These are phyloP conservation scores for Marisa cornuarietis DNA, from an alignment of 1,140 invertebrate species.

Conservation along the genomic window DNA sequence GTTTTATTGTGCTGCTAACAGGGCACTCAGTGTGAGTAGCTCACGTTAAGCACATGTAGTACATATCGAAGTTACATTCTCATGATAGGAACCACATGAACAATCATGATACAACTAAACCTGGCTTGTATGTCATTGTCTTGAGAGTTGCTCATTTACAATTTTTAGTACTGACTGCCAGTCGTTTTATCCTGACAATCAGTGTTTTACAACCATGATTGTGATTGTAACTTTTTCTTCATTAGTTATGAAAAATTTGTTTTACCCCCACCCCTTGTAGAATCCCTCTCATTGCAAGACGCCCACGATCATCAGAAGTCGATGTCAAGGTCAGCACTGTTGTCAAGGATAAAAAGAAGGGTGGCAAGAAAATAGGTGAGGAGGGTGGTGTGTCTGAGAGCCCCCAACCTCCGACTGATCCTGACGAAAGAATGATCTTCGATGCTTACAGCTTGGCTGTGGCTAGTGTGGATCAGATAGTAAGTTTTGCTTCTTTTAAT, in stretches of 20 bases:
- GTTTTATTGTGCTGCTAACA: no score
- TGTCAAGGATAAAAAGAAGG: conserved; percentile 55
- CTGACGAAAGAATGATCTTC: conserved; percentile 62
- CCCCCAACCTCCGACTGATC: conserved; percentile 57
- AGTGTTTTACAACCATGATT: no score
- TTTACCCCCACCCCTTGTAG: conserved; percentile 30
- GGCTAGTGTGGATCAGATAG: conserved; percentile 34
- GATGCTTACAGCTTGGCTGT: conserved; percentile 55
- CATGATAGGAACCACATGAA: no score
- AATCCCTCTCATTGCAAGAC: conserved; percentile 61
- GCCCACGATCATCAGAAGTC: conserved; percentile 54
- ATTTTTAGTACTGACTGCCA: no score
- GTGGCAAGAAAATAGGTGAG: conserved; percentile 43
- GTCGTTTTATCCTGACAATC: no score
- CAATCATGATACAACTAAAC: no score
- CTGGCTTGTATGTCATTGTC: no score
- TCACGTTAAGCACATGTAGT: no score
- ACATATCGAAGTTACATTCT: no score
- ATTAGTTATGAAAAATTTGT: background rate
- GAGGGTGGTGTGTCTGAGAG: conserved; percentile 50
- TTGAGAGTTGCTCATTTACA: no score
- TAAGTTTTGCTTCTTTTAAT: conserved; percentile 13
- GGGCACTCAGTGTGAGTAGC: no score
- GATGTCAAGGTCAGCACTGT: conserved; percentile 46
- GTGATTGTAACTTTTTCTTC: no score